Evolutionary conservation across 2,113 vertebrate genomes (phyloP), one percentile per base, ranked within the genome.

Genomic region (Leptobrachium ailaonicum): DNA sequence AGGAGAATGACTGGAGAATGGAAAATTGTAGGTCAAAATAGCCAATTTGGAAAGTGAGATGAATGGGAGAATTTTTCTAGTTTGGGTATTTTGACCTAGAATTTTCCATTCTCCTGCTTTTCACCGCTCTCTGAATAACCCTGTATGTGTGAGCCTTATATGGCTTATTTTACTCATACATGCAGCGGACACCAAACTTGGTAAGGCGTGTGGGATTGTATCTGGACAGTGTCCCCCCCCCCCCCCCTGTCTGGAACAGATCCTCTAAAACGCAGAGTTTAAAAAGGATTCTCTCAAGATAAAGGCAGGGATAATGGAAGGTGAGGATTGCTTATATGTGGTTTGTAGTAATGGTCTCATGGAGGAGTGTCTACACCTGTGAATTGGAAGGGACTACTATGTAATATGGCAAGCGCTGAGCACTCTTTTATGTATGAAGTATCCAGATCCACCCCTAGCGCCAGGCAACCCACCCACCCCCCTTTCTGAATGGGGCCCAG

Each of bases 171-270:
- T 75, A 62, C 14, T 1, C 14, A 12, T n/a, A 5, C 44, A n/a
- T 62, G n/a, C 11, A 47, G 41, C 41, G 44, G 11, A 79, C 77
- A 42, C 77, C 77, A 78, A 71, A 79, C 67, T 79, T 63, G 67
- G 76, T 71, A 64, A 50, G n/a, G 20, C 60, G 12, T 76, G 32
- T 66, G 41, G 11, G 13, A 41, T 45, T 66, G 40, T 32, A 53
- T 66, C 75, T 77, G 53, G 47, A 69, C 41, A 77, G 6, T 69
- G 75, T 77, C 8, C 20, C 12, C 10, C 56, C 41, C 10, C 56
- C 41, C 41, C 63, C 44, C 50, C 1, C n/a, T 20, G 63, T 75
- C 20, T 43, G 45, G 66, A 8, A 58, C 1, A 20, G 60, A 2
- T 10, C 58, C 41, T 64, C 9, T 10, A 2, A 45, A 44, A 42